Evolutionary conservation across 2,888 invertebrate genomes (phyloP), one percentile per base, ranked within the genome.

Genomic region (Pteria penguin): DNA sequence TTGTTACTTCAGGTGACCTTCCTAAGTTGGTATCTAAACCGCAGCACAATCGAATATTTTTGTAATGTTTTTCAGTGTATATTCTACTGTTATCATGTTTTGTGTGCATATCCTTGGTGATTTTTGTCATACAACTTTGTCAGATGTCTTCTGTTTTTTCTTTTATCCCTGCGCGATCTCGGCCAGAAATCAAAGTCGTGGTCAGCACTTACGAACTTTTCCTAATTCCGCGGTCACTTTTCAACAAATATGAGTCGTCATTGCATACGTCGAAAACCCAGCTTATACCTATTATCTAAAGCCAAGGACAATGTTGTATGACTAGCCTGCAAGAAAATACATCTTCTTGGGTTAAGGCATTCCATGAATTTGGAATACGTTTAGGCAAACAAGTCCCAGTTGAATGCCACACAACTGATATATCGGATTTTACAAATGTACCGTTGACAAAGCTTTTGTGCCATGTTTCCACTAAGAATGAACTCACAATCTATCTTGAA

Each of bases 141-240:
- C n/a, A n/a, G n/a, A n/a, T n/a, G n/a, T n/a, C n/a, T n/a, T n/a
- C n/a, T n/a, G n/a, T n/a, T n/a, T n/a, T n/a, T n/a, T n/a, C n/a
- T n/a, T n/a, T n/a, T n/a, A n/a, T n/a, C 14, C 32, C 45, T 18
- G 69, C 63, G 18, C 32, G 45, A 54, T 69, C 72, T 1, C 33
- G 72, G n/a, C 72, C 66, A 26, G 73, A 73, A 61, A 67, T 73
- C 8, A 60, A 73, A 24, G 26, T 60, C 22, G 4, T 36, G 18
- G 61, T 73, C 26, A 57, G 67, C 27, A 67, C 11, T 3, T 68
- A 67, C 32, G 67, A 73, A 24, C 67, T 73, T 2, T 52, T 54
- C n/a, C 24, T 33, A 5, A 8, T 73, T 52, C 73, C 73, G 2
- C 55, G 66, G 14, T 22, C 73, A 27, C 27, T 73, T 14, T 73